Evolutionary conservation across 2,888 invertebrate genomes (phyloP), one percentile per base, ranked within the genome.

Genomic region (Thymelicus lineola): DNA sequence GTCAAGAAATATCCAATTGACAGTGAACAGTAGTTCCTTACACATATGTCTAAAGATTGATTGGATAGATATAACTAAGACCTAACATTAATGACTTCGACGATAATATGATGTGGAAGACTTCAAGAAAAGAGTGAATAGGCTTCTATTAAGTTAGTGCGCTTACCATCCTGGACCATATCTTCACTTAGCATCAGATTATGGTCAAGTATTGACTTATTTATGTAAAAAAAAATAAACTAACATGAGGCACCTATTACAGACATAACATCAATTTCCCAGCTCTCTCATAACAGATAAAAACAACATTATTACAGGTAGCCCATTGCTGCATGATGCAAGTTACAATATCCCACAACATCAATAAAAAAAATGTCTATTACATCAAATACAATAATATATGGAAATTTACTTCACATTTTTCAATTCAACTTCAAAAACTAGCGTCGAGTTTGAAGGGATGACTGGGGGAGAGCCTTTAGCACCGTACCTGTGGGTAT

Each of bases 371-470:
- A 6, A 79, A 67, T 76, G 75, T 82, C 79, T 78, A 73, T 76
- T 73, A 82, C 80, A 81, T 81, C 64, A 63, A 46, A 68, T 12
- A 62, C 48, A 7, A 10, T 42, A 20, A 3, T 28, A 73, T 64
- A 66, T 36, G 12, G 14, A 15, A 74, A 69, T 79, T 91, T 94
- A 97, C 86, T 95, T 95, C 74, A 98, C 95, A 85, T 95, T 96
- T 87, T 97, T 97, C 71, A 99, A 92, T 91, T 98, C 98, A 55
- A 99, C 97, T 79, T 98, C 98, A 86, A 98, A 99, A 12, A 97
- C 95, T 76, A 99, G 94, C 12, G 97, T 97, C 61, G 97, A 96
- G 87, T 98, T 98, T 55, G 97, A 96, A 72, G 98, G 98, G 86
- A 99, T 98, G 0, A 95, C 96, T 80, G 97, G 97, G 0, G 97